These are phyloP conservation scores for Leuciscus waleckii DNA, from an alignment of 2,797 vertebrate species.

Conservation along the genomic window DNA sequence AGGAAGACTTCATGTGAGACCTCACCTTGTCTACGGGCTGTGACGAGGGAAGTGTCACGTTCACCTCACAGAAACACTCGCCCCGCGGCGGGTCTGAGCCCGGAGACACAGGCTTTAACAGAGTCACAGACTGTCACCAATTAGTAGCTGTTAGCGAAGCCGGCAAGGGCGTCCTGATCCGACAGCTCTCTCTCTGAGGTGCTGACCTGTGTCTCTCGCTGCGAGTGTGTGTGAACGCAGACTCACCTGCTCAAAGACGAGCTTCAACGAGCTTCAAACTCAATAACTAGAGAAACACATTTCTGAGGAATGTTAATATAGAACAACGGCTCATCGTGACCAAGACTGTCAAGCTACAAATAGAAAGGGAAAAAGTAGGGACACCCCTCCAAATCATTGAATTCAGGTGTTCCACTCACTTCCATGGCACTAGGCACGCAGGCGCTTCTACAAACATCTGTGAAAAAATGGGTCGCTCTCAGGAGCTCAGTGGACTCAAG, in stretches of 20 bases:
- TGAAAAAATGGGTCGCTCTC: too few species aligned
- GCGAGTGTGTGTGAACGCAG: constrained; percentile 37
- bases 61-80: constrained; percentile 49
- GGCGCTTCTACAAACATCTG: too few species aligned
- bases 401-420: too few species aligned
- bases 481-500: too few species aligned
- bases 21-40: constrained; percentile 69
- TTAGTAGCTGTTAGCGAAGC: constrained; percentile 76
- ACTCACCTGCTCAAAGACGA: constrained; percentile 66
- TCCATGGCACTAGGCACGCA: too few species aligned
- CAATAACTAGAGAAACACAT: neutral
- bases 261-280: too few species aligned
- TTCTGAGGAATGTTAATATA: neutral
- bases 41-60: constrained; percentile 48
- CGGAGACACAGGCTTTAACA: constrained; percentile 53
- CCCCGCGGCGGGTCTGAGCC: constrained; percentile 47
- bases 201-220: constrained; percentile 72
- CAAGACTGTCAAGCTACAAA: neutral
- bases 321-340: neutral
- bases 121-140: constrained; percentile 70
- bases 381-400: too few species aligned
- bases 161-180: constrained; percentile 74
- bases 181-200: constrained; percentile 78
- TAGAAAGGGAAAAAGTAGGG: neutral
- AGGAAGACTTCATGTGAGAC: constrained; percentile 38